Evolutionary conservation across 2,113 vertebrate species (phyloP).

Genomic region (Polypterus bichir): DNA sequence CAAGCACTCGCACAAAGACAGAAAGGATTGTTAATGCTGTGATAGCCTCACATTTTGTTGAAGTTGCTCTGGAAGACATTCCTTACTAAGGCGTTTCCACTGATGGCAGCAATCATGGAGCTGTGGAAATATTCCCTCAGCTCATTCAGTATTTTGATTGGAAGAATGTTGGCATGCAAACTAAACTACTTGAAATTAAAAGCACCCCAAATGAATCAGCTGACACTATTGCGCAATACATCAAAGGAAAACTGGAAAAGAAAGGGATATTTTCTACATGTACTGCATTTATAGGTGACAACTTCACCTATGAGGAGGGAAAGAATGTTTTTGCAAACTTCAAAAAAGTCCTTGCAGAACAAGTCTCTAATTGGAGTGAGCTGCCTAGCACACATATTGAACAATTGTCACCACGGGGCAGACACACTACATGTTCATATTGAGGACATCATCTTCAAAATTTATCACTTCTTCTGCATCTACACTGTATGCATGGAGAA

Average conservation of each 20-base stretch:
- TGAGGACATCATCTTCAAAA: no score
- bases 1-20: no score
- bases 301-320: constrained; percentile 18
- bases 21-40: no score
- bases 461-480: no score
- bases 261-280: constrained; percentile 17
- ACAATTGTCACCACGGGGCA: not conserved
- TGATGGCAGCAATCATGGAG: constrained; percentile 13
- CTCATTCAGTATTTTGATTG: constrained; percentile 17
- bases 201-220: constrained; percentile 17
- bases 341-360: constrained; percentile 18
- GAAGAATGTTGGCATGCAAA: constrained; percentile 16
- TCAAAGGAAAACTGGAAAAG: constrained; percentile 19
- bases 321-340: constrained; percentile 23
- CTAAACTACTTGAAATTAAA: constrained; percentile 12
- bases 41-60: no score
- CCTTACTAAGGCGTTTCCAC: constrained; percentile 14
- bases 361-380: constrained; percentile 14
- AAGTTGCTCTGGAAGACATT: constrained; percentile 7
- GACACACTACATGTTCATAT: no score
- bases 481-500: no score
- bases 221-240: constrained; percentile 12
- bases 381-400: not conserved
- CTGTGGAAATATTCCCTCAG: constrained; percentile 13
- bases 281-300: constrained; percentile 14